Base-by-base conservation (phyloP, 2,888 invertebrate species). In the Lottia scabra region DNA sequence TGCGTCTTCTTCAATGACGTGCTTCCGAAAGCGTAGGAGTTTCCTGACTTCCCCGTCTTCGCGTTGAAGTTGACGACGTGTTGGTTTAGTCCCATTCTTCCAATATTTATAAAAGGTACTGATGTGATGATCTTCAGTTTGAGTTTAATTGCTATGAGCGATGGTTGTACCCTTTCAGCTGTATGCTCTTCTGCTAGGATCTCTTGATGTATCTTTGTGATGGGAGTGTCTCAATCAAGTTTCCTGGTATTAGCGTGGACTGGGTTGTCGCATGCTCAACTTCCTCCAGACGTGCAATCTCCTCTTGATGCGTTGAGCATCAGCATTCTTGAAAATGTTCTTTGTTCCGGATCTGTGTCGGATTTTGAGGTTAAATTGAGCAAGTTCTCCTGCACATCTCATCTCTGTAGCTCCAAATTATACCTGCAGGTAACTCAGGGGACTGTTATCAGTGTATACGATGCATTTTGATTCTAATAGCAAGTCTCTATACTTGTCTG, bases 361-460 rank as follows among this genome's bases (percentile, higher is more conserved):
- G 26, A 80, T 76, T 26, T 46, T 65, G 66, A 80, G 71, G 64
- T 78, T 67, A 56, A 78, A 81, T 15, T 69, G 64, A 15, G 78
- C 73, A 45, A 78, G 69, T 26, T 78, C 72, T 43, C 75, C 67
- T 15, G 73, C 70, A 80, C 78, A 79, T 13, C 76, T 63, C 68
- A 74, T 73, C 68, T 82, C 79, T 27, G 76, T 73, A 45, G 81
- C 80, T 43, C 71, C 74, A 13, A 80, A 45, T 70, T 80, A 78
- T 2, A 77, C 73, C 43, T 73, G 69, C 6, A 75, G 46, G 43
- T 78, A 71, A 26, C 73, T 73, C 12, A 73, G 43, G 30, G 73
- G 71, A 43, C 71, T 71, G 68, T 73, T 75, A 65, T 76, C 74
- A 13, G 77, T 77, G 43, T 66, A 65, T 2, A 75, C 75, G 6